Conservation (phyloP, 1,140 invertebrate genomes). For the Magallana angulata region DNA sequence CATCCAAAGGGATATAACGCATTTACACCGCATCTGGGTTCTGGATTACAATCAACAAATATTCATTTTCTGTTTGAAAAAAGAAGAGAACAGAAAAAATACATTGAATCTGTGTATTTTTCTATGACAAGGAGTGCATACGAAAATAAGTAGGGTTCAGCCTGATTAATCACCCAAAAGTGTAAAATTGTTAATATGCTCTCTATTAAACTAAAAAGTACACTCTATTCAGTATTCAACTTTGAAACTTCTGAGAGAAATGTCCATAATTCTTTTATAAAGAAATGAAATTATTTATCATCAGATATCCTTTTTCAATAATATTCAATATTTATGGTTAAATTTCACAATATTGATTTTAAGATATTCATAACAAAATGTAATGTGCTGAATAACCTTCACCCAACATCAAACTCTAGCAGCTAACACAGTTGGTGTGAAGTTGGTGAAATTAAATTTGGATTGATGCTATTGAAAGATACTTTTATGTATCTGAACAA, state of each 20-base stretch:
- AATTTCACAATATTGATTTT: background rate
- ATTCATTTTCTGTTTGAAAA: slow-evolving; percentile 72
- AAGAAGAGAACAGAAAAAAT: slow-evolving; percentile 49
- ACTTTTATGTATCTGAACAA: no score
- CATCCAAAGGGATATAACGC: slow-evolving; percentile 30
- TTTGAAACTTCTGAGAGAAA: no score
- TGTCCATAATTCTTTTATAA: no score
- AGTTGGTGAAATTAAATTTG: no score
- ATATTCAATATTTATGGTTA: no score
- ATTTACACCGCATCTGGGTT: slow-evolving; percentile 64
- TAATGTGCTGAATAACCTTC: background rate
- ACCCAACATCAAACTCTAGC: background rate
- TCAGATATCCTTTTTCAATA: no score
- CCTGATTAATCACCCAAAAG: slow-evolving; percentile 11
- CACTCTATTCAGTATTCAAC: background rate
- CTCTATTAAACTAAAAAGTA: background rate
- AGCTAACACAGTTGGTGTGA: background rate
- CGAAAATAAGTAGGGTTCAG: background rate
- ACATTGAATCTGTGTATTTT: slow-evolving; percentile 19
- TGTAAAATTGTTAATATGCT: slow-evolving; percentile 22
- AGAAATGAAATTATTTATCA: no score
- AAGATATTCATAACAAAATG: background rate
- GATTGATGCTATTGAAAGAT: no score
- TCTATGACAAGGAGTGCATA: background rate
- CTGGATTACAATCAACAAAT: slow-evolving; percentile 76